Evolutionary conservation across 1,140 invertebrate species (phyloP), one percentile per base, ranked within the genome.

Genomic region (Gyrodactylus salaris): DNA sequence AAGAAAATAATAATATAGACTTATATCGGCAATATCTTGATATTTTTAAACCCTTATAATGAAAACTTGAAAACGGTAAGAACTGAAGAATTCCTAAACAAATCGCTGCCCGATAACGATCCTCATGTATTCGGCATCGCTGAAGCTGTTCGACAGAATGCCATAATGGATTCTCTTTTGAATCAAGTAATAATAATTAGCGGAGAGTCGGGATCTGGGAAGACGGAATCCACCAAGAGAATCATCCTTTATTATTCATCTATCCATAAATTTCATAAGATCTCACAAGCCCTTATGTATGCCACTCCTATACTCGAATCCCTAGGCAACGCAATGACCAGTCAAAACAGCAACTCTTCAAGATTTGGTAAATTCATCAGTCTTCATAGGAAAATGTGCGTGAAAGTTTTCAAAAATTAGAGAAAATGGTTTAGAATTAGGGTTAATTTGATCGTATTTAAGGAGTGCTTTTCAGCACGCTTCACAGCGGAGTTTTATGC

Each of bases 261-360:
- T 1, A n/a, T n/a, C 1, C 20, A 72, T 73, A 26, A 73, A 68
- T 23, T 69, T 54, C 21, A 73, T 7, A 1, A 20, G 20, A 26
- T 73, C 19, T 23, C 21, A 22, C 21, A 73, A 23, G 1, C n/a
- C 1, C 26, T 73, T 19, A 7, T 27, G 1, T 24, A 73, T n/a
- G 26, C 91, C 75, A 84, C 83, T 76, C 82, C 83, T 27, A 81
- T 84, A 69, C 77, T 84, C 73, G 83, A 84, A 76, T 93, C 93
- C 1, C 97, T 98, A 83, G 94, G 94, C 74, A 98, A 98, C 83
- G 93, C 94, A 2, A 97, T 97, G 82, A 99, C 94, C 0, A 90
- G 96, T 71, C 84, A 92, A 74, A 99, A 99, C 79, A 93, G 98
- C 80, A 98, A 98, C 80, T 97, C 92, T 0, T 96, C 91, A 26